Conservation (phyloP, 2,797 vertebrate genomes). For the Rhynchonycteris naso region DNA sequence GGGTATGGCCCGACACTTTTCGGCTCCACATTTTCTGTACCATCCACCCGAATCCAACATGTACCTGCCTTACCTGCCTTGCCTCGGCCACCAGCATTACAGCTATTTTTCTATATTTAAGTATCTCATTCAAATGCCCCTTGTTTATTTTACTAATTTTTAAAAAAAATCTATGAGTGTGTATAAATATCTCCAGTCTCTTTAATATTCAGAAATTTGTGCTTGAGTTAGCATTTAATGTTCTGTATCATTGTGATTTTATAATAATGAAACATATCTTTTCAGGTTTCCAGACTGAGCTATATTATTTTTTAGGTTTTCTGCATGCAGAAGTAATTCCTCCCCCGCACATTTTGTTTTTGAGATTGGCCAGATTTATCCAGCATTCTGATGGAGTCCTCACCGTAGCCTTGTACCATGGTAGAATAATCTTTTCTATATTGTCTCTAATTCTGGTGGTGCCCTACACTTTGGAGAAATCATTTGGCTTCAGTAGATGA, state of each 20-base stretch:
- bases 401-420: not conserved
- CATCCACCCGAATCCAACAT: no score
- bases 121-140: not conserved
- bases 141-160: slow-evolving; percentile 6
- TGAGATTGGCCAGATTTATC: not conserved
- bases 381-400: not conserved
- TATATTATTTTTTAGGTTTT: not conserved
- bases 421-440: not conserved
- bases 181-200: slow-evolving; percentile 1
- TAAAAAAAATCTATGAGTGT: not conserved
- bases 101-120: not conserved
- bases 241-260: not conserved
- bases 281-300: not conserved
- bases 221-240: not conserved
- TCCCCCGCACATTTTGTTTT: not conserved
- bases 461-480: not conserved
- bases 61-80: no score
- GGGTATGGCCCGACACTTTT: no score
- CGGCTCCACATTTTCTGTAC: no score
- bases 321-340: not conserved
- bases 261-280: not conserved
- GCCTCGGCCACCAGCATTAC: no score
- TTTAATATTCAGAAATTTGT: not conserved
- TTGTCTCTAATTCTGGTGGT: not conserved
- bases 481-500: not conserved